Conservation (phyloP, 2,797 vertebrate species). For the Lepilemur ruficaudatus region DNA sequence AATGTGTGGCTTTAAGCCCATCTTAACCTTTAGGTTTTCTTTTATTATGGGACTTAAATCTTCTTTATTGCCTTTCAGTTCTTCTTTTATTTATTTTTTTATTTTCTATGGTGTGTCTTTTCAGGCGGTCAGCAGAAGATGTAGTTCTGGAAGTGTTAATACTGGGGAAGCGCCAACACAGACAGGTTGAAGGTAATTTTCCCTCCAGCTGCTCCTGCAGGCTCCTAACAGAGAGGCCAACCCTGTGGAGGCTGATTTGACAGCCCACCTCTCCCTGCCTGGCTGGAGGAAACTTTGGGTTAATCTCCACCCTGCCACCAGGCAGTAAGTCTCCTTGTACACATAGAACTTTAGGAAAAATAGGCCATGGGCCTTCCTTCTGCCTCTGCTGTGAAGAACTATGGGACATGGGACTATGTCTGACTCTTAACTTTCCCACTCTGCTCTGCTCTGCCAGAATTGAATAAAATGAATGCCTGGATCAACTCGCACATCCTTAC, state of each 20-base stretch:
- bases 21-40: not conserved
- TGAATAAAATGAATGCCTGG: not conserved
- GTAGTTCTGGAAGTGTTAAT: not conserved
- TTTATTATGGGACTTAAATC: not conserved
- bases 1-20: not conserved
- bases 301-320: not conserved
- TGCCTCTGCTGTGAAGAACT: not conserved
- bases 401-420: not conserved
- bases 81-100: too few species aligned
- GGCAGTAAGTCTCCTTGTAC: not conserved
- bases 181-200: not conserved
- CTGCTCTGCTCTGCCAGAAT: not conserved
- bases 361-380: not conserved
- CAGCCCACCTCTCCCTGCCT: not conserved
- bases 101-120: not conserved
- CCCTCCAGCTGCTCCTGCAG: not conserved
- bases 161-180: not conserved
- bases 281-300: not conserved
- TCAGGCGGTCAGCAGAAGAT: not conserved
- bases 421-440: not conserved
- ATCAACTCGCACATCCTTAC: not conserved
- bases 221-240: not conserved
- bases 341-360: not conserved
- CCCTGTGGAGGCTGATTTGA: not conserved
- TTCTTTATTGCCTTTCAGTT: not conserved